Evolutionary conservation across 2,888 invertebrate species (phyloP).

Genomic region (Ferdinandea cuprea): DNA sequence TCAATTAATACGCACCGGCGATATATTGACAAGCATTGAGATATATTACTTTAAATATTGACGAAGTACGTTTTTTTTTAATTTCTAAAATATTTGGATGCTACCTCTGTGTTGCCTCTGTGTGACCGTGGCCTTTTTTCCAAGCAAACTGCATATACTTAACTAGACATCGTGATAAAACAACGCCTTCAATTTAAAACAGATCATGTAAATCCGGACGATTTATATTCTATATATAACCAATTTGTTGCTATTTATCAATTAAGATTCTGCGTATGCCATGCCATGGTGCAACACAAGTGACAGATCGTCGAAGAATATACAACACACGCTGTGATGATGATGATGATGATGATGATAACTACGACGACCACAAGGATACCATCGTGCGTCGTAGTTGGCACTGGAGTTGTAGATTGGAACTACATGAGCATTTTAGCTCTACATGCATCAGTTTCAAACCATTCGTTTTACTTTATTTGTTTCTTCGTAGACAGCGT

Average conservation of each 20-base stretch:
- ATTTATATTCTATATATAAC: conserved; percentile 67
- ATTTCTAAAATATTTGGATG: too few relatives aligned
- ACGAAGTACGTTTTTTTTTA: too few relatives aligned
- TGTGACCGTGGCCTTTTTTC: too few relatives aligned
- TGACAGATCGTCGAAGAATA: conserved; percentile 62
- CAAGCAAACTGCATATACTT: too few relatives aligned
- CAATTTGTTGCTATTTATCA: conserved; percentile 67
- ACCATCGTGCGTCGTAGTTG: conserved; percentile 10
- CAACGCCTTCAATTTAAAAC: conserved; percentile 53
- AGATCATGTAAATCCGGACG: conserved; percentile 49
- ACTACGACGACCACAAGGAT: conserved; percentile 58
- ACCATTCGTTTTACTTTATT: conserved; percentile 20
- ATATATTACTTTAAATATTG: too few relatives aligned
- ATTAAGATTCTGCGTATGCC: conserved; percentile 55
- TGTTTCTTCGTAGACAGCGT: conserved; percentile 15
- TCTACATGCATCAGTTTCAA: conserved; percentile 36
- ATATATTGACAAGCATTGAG: too few relatives aligned
- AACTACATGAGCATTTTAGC: conserved; percentile 33
- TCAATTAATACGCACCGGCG: too few relatives aligned
- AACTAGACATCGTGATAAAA: neutral
- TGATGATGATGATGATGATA: neutral
- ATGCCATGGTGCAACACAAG: conserved; percentile 52
- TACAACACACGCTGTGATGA: conserved; percentile 9
- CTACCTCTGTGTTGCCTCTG: too few relatives aligned
- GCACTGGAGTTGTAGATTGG: neutral